Base-by-base conservation (phyloP, 2,113 vertebrate species). In the Herpetotheres cachinnans region DNA sequence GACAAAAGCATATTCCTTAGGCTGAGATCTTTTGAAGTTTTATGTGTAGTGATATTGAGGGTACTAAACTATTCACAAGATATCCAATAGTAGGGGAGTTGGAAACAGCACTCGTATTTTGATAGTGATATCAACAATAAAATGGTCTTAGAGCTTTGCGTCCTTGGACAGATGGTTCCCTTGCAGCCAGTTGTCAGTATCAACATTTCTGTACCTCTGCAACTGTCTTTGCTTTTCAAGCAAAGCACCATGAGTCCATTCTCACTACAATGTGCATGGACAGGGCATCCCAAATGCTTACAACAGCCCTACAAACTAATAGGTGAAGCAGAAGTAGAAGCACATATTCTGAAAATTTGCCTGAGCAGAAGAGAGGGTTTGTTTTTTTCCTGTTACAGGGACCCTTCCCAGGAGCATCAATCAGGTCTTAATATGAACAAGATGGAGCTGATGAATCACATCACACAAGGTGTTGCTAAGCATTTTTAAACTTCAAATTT, bases 201-300 rank as follows among this genome's bases (percentile, higher is more conserved):
- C 55, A 81, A 7, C 10, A 26, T 66, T 87, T 67, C 50, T 82
- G 32, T 70, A 52, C 59, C 34, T 65, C 4, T 73, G 26, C 54
- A 82, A 22, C 36, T n/a, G 4, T 14, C 38, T 58, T 17, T 70
- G 52, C 18, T 79, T 80, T 78, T 83, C n/a, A 74, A 79, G 38
- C 7, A 46, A 74, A 79, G 38, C 7, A 46, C 55, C 15, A 1
- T 0, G 1, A 52, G 26, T 30, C 44, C 59, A 11, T 66, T 89
- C 42, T 49, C 11, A 25, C 50, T 14, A 15, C 0, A 0, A 0
- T 40, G 16, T 0, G 1, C 21, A 30, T 4, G 14, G 26, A 26
- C 27, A 66, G 20, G 18, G 21, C 58, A n/a, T 79, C 52, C 34
- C 16, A 59, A 63, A 63, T 38, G 21, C 38, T 69, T 59, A 29